Conservation (phyloP, 2,888 invertebrate genomes). For the Dryadula phaetusa region DNA sequence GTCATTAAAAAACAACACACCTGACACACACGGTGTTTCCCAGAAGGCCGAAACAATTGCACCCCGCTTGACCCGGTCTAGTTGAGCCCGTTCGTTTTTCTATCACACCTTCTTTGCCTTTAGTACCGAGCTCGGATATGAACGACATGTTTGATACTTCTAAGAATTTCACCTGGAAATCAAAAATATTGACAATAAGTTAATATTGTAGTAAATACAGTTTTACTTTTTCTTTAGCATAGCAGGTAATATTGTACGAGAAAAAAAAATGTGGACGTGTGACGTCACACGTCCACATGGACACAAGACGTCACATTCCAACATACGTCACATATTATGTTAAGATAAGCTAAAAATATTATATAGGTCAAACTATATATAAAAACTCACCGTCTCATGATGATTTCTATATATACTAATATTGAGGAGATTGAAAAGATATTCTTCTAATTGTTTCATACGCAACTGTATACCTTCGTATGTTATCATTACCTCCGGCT, state of each 20-base stretch:
- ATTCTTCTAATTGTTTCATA: slow-evolving; percentile 94
- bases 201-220: not conserved
- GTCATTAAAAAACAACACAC: too few species aligned
- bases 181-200: not conserved
- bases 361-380: too few species aligned
- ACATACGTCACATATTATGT: too few species aligned
- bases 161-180: slow-evolving; percentile 92
- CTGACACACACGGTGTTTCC: slow-evolving; percentile 89
- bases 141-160: slow-evolving; percentile 97
- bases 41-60: slow-evolving; percentile 90
- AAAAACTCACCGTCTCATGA: slow-evolving; percentile 92
- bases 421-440: slow-evolving; percentile 93
- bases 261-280: too few species aligned
- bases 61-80: slow-evolving; percentile 90
- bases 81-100: slow-evolving; percentile 96
- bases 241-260: too few species aligned
- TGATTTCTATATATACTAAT: slow-evolving; percentile 96
- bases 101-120: slow-evolving; percentile 96
- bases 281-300: too few species aligned
- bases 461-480: slow-evolving; percentile 91
- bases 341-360: too few species aligned
- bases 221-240: too few species aligned
- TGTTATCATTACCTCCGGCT: slow-evolving; percentile 93
- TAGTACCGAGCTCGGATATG: slow-evolving; percentile 93
- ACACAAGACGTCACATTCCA: too few species aligned